phyloP scores from a whole-genome alignment of 1,140 invertebrate genomes.

The Ericerus pela region DNA sequence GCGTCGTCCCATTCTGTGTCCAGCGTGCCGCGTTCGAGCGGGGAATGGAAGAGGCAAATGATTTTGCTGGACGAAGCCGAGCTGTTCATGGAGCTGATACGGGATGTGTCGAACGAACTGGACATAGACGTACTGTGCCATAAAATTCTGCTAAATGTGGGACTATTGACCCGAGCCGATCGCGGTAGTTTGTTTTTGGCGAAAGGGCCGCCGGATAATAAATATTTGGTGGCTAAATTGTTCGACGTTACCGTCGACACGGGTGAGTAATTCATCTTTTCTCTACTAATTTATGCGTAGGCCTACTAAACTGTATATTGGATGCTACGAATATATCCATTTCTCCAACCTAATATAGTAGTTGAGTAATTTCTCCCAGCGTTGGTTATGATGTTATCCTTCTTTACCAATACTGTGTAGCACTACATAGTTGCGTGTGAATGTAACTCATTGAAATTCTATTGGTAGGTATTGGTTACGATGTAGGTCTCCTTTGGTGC shows the following conservation, averaged over 20 bases:
- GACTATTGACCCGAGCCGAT: constrained; percentile 70
- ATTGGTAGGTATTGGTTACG: too few relatives aligned
- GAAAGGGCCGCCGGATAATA: constrained; percentile 52
- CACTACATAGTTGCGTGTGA: too few relatives aligned
- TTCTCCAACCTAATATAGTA: too few relatives aligned
- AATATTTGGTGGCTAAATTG: constrained; percentile 74
- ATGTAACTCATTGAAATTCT: too few relatives aligned
- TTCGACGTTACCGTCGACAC: constrained; percentile 83
- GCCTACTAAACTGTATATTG: background rate
- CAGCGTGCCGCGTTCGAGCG: constrained; percentile 18
- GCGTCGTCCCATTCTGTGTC: background rate
- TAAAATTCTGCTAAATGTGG: constrained; percentile 85
- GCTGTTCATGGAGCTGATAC: constrained; percentile 82
- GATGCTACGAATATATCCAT: background rate
- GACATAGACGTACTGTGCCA: constrained; percentile 85
- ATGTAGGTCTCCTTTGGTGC: too few relatives aligned
- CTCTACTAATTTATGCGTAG: too few relatives aligned
- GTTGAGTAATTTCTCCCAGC: too few relatives aligned
- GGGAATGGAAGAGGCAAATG: constrained; percentile 36
- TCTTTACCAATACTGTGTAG: too few relatives aligned
- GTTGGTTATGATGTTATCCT: too few relatives aligned
- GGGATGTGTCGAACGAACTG: constrained; percentile 81
- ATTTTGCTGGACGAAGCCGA: constrained; percentile 58
- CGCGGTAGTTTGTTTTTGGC: constrained; percentile 75
- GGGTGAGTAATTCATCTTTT: too few relatives aligned